Conservation (phyloP, 2,888 invertebrate genomes). For the Thereva unica region DNA sequence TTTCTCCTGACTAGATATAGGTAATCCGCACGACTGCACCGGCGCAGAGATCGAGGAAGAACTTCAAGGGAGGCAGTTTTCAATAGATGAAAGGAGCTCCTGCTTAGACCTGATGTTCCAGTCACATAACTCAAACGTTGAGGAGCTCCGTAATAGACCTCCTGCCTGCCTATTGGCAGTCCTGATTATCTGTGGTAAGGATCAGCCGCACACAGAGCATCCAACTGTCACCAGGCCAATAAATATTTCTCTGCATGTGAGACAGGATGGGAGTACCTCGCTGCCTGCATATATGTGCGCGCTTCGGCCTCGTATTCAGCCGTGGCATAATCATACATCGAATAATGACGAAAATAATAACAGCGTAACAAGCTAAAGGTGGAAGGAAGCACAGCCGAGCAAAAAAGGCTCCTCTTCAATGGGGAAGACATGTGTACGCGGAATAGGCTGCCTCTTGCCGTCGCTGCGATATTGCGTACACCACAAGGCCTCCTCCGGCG, state of each 20-base stretch:
- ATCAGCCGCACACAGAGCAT: slow-evolving; percentile 37
- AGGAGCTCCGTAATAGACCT: slow-evolving; percentile 19
- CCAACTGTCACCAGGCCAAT: slow-evolving; percentile 36
- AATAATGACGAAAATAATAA: slow-evolving; percentile 35
- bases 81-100: slow-evolving; percentile 21
- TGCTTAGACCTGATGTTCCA: background rate
- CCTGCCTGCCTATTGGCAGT: slow-evolving; percentile 30
- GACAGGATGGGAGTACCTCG: slow-evolving; percentile 24
- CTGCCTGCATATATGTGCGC: slow-evolving; percentile 8
- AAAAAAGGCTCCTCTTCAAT: slow-evolving; percentile 8
- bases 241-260: slow-evolving; percentile 33
- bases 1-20: slow-evolving; percentile 23
- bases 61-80: slow-evolving; percentile 19
- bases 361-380: slow-evolving; percentile 8
- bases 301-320: background rate
- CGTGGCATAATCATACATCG: slow-evolving; percentile 14
- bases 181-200: slow-evolving; percentile 30
- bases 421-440: slow-evolving; percentile 11
- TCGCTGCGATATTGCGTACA: slow-evolving; percentile 12
- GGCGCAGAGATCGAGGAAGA: background rate
- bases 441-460: slow-evolving; percentile 1
- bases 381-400: background rate
- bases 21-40: slow-evolving; percentile 25
- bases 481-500: background rate
- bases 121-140: slow-evolving; percentile 34